Percentiles rank a stretch among this genome's conserved stretches.
These are phyloP conservation scores for Eurois occulta DNA, from an alignment of 2,888 invertebrate genomes.

Conservation along the genomic window DNA sequence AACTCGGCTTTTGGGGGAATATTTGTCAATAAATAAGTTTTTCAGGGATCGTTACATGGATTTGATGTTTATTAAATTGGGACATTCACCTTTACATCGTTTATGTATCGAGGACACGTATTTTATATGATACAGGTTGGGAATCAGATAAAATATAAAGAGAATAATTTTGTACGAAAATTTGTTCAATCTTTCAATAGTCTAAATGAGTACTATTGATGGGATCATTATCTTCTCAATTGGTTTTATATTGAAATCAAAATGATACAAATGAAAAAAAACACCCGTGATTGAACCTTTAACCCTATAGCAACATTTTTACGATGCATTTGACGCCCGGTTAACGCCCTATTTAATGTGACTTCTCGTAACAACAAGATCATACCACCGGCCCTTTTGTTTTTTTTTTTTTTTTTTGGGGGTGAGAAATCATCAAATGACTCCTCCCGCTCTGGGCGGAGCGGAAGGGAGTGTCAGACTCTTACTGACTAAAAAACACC, in stretches of 20 bases:
- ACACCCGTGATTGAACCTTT: background rate
- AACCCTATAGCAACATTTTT: background rate
- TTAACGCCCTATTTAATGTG: background rate
- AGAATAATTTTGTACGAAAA: conserved; percentile 16
- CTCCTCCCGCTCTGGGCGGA: too few relatives aligned
- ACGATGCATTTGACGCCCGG: background rate
- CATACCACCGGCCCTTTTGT: background rate
- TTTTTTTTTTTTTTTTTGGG: too few relatives aligned
- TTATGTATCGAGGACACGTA: conserved; percentile 8
- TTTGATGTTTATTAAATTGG: conserved; percentile 44
- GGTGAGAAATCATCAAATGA: too few relatives aligned
- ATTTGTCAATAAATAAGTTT: conserved; percentile 49
- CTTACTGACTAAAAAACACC: too few relatives aligned
- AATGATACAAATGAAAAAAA: background rate
- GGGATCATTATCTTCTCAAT: background rate
- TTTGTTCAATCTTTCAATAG: background rate
- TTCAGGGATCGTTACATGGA: conserved; percentile 16
- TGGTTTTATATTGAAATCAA: background rate
- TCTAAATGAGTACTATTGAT: background rate
- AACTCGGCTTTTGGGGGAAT: conserved; percentile 23
- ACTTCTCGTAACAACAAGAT: background rate
- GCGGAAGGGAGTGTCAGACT: too few relatives aligned
- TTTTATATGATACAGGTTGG: background rate
- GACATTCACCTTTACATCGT: conserved; percentile 26
- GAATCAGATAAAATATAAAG: background rate